These are phyloP conservation scores for Uria aalge DNA, from an alignment of 2,113 vertebrate species.

Conservation along the genomic window DNA sequence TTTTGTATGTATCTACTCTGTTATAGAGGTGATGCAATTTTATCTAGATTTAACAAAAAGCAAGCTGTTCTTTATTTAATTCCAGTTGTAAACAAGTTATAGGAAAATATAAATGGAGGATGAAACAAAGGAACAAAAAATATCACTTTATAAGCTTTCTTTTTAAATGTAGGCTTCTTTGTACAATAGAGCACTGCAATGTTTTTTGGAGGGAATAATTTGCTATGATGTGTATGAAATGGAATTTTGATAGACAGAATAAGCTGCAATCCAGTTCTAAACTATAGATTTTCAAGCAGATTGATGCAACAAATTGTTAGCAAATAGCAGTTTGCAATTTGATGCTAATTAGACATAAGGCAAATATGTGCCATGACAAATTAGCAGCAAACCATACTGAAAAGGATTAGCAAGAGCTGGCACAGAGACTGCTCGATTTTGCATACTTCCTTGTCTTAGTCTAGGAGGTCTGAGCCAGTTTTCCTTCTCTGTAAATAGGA, in stretches of 20 bases:
- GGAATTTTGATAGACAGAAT: slow-evolving; percentile 79
- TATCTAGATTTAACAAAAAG: background rate
- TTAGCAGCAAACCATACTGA: slow-evolving; percentile 85
- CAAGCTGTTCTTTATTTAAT: background rate
- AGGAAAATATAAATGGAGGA: background rate
- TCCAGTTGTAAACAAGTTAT: background rate
- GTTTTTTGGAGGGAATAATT: slow-evolving; percentile 65
- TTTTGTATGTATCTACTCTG: background rate
- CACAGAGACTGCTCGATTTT: slow-evolving; percentile 74
- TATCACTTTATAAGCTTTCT: background rate
- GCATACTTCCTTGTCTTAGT: slow-evolving; percentile 74
- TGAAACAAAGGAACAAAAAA: background rate
- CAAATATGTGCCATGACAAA: slow-evolving; percentile 86
- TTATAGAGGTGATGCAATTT: background rate
- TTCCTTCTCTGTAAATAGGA: slow-evolving; percentile 64
- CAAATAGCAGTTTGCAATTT: slow-evolving; percentile 89
- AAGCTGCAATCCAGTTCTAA: slow-evolving; percentile 80
- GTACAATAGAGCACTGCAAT: slow-evolving; percentile 39
- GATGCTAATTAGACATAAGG: slow-evolving; percentile 89
- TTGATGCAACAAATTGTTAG: slow-evolving; percentile 88
- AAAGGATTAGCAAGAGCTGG: slow-evolving; percentile 79
- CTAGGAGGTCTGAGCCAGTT: slow-evolving; percentile 72
- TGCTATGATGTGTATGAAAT: slow-evolving; percentile 73
- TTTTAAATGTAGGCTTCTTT: slow-evolving; percentile 46
- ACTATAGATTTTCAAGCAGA: slow-evolving; percentile 86